Evolutionary conservation across 1,140 invertebrate species (phyloP).

Genomic region (Caenorhabditis latens): DNA sequence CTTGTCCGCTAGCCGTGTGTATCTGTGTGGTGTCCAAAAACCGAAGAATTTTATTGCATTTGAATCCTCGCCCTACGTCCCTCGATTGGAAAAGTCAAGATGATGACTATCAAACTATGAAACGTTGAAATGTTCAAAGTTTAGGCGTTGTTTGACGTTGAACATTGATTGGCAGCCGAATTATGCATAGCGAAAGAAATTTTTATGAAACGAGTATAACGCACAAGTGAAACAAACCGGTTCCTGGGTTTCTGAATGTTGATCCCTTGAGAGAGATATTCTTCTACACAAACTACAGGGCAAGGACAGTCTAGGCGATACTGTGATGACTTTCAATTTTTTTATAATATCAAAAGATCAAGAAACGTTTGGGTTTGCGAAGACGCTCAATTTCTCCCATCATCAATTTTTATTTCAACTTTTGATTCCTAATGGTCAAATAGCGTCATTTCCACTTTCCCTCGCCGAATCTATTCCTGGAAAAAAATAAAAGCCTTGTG

Average conservation of each 20-base stretch:
- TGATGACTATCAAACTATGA: conserved; percentile 7
- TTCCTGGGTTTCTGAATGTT: conserved; percentile 1
- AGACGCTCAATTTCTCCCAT: background rate
- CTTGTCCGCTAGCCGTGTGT: background rate
- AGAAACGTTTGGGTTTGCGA: no score
- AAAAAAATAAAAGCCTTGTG: conserved; percentile 24
- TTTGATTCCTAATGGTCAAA: background rate
- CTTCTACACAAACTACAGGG: conserved; percentile 20
- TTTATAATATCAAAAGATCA: no score
- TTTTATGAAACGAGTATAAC: background rate
- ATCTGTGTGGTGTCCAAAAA: background rate
- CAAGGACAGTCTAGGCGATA: background rate
- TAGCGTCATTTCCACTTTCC: conserved; percentile 36
- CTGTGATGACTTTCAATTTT: background rate
- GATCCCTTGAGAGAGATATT: background rate
- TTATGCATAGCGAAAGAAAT: background rate
- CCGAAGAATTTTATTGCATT: background rate
- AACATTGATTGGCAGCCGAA: background rate
- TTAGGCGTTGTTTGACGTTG: conserved; percentile 16
- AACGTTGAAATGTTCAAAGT: conserved; percentile 16
- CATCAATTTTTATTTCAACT: background rate
- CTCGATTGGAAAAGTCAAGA: background rate
- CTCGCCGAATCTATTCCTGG: conserved; percentile 18
- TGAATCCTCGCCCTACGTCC: background rate
- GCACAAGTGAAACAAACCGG: conserved; percentile 1